Percentiles rank a stretch among this genome's conserved stretches.
Conservation (phyloP, 2,113 vertebrate species). For the Acanthisitta chloris region DNA sequence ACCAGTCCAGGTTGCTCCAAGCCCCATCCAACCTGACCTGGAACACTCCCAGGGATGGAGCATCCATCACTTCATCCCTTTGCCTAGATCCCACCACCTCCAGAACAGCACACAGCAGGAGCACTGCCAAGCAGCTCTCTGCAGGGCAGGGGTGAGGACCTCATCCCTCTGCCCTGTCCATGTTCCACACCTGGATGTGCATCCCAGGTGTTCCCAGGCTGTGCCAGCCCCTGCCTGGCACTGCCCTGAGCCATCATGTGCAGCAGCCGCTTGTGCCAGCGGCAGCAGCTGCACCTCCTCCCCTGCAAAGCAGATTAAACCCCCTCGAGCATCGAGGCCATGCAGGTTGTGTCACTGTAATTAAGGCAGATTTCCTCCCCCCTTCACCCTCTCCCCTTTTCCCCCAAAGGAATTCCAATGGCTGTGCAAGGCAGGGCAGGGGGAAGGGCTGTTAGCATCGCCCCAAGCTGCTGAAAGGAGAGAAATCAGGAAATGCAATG, state of each 20-base stretch:
- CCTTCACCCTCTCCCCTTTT: not conserved
- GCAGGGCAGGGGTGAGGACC: rapidly evolving
- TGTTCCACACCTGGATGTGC: too few species aligned
- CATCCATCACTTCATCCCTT: not conserved
- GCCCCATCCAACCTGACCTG: rapidly evolving
- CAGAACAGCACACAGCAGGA: rapidly evolving
- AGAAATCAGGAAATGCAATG: not conserved
- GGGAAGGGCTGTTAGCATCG: not conserved
- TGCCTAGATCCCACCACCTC: rapidly evolving
- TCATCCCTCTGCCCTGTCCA: not conserved
- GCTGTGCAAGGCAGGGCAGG: not conserved
- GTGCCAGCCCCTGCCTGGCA: conserved; percentile 10
- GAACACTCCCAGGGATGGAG: rapidly evolving
- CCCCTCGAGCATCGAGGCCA: not conserved
- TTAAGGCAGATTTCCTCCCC: conserved; percentile 49
- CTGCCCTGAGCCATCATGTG: conserved; percentile 49
- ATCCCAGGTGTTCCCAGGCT: too few species aligned
- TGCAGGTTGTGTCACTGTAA: not conserved
- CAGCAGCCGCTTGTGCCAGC: not conserved
- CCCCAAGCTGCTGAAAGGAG: not conserved
- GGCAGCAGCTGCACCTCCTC: not conserved
- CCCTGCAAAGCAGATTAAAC: conserved; percentile 49
- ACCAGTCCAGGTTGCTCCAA: not conserved
- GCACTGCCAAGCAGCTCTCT: rapidly evolving
- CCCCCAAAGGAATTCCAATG: conserved; percentile 1